These are phyloP conservation scores for Gymnocypris eckloni DNA, from an alignment of 2,797 vertebrate genomes.

Conservation along the genomic window DNA sequence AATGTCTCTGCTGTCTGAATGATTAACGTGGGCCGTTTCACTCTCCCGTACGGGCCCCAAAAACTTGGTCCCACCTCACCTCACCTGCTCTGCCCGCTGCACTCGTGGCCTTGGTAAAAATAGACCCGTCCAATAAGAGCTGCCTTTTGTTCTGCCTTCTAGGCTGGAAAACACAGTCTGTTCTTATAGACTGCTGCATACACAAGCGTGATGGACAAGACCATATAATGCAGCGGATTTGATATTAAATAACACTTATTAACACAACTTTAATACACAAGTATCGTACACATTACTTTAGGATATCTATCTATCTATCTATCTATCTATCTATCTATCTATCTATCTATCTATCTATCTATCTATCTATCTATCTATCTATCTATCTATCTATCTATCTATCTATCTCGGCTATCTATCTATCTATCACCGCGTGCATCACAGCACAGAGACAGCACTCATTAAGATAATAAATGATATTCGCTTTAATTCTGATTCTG, in stretches of 20 bases:
- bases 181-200: not conserved
- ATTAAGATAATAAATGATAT: no score
- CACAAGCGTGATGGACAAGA: not conserved
- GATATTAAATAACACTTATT: not conserved
- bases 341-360: no score
- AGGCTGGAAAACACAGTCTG: not conserved
- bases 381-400: no score
- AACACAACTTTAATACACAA: not conserved
- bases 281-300: not conserved
- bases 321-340: no score
- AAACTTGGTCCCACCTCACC: conserved; percentile 70
- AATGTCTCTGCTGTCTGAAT: conserved; percentile 81
- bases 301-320: not conserved
- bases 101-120: conserved; percentile 79
- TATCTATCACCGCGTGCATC: no score
- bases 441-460: no score
- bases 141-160: conserved; percentile 27
- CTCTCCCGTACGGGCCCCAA: conserved; percentile 71
- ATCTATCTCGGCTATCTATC: no score
- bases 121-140: conserved; percentile 43
- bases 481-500: no score
- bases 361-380: no score
- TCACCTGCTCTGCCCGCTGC: conserved; percentile 76
- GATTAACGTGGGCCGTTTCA: conserved; percentile 78
- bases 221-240: not conserved